phyloP scores from a whole-genome alignment of 2,797 vertebrate genomes.

The Calcarius lapponicus region DNA sequence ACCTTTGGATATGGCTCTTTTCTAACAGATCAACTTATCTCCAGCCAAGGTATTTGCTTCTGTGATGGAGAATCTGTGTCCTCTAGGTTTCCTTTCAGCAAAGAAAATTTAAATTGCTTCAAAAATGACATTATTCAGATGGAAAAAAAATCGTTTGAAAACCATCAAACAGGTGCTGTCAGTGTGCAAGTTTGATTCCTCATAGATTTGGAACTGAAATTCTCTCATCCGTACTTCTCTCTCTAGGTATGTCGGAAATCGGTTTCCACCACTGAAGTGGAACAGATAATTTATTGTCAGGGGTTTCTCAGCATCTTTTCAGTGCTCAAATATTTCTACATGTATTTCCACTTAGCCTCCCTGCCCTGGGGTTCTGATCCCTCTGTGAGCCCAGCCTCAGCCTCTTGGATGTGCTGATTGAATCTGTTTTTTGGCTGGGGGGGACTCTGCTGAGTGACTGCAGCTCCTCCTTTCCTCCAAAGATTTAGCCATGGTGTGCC shows the following conservation, averaged over 20 bases:
- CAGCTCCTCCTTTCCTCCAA: not conserved
- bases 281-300: slow-evolving; percentile 44
- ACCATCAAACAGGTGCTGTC: not conserved
- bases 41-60: slow-evolving; percentile 19
- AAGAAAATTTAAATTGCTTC: not conserved
- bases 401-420: not conserved
- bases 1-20: slow-evolving; percentile 21
- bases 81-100: not conserved
- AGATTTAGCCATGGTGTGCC: not conserved
- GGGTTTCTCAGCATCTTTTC: slow-evolving; percentile 9
- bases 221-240: not conserved
- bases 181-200: slow-evolving; percentile 42
- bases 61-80: not conserved
- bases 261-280: slow-evolving; percentile 30
- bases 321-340: not conserved
- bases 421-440: not conserved
- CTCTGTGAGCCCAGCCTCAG: not conserved
- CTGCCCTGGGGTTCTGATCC: not conserved
- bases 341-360: not conserved
- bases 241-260: slow-evolving; percentile 22
- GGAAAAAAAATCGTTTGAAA: not conserved
- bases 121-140: not conserved
- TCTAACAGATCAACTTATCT: slow-evolving; percentile 21
- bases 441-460: not conserved
- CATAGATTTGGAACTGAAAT: slow-evolving; percentile 11